Evolutionary conservation across 2,113 vertebrate genomes (phyloP).

Genomic region (Columbina picui): DNA sequence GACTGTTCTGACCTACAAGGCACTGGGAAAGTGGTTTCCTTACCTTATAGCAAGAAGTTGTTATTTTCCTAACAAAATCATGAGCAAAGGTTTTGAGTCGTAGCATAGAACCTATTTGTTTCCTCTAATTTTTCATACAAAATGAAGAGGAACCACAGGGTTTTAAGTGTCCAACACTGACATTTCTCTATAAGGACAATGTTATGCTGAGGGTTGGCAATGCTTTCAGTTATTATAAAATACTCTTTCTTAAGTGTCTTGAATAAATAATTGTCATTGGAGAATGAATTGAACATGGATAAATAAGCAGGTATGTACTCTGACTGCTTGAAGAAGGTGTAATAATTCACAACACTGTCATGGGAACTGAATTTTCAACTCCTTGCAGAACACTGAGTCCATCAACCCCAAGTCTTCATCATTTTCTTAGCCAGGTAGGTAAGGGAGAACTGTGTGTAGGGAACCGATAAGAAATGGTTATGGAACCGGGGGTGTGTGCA

Average conservation of each 20-base stretch:
- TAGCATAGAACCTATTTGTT: background rate
- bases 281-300: background rate
- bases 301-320: background rate
- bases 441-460: background rate
- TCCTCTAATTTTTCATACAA: background rate
- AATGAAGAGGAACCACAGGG: background rate
- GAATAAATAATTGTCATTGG: background rate
- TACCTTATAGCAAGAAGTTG: background rate
- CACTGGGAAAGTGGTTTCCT: background rate
- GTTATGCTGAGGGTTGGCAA: background rate
- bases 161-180: background rate
- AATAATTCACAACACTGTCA: background rate
- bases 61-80: background rate
- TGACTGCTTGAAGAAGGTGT: background rate
- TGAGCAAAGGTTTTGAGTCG: background rate
- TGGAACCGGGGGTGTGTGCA: background rate
- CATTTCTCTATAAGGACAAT: background rate
- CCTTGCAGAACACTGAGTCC: background rate
- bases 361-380: background rate
- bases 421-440: background rate
- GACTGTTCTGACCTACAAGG: background rate
- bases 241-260: background rate
- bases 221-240: background rate
- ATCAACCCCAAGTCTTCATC: background rate
- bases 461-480: background rate